Evolutionary conservation across 1,140 invertebrate genomes (phyloP).

Genomic region (Leguminivora glycinivorella): DNA sequence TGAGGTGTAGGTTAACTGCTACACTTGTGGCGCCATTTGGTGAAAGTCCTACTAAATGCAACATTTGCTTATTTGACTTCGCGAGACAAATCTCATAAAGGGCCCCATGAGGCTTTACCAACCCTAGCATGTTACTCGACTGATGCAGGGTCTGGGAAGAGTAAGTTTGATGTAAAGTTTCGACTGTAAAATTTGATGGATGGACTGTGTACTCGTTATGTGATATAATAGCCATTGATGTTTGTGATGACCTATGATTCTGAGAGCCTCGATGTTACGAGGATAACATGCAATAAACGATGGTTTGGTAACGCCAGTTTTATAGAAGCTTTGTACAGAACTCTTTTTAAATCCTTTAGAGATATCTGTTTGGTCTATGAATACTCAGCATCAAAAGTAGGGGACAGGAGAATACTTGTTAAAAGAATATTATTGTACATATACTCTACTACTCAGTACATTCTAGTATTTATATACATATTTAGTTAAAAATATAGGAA

Average conservation of each 20-base stretch:
- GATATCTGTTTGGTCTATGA: no score
- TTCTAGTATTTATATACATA: no score
- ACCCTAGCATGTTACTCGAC: conserved; percentile 3
- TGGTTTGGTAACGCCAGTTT: not conserved
- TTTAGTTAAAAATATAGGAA: no score
- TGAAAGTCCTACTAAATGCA: not conserved
- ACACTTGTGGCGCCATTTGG: not conserved
- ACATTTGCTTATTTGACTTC: not conserved
- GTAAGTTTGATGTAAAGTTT: not conserved
- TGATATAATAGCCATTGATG: conserved; percentile 25
- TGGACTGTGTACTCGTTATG: conserved; percentile 23
- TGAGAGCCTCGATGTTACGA: not conserved
- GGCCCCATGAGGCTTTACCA: conserved; percentile 8
- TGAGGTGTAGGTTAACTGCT: no score
- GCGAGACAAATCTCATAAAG: not conserved
- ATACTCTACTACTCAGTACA: no score
- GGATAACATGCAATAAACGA: conserved; percentile 7
- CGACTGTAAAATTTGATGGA: not conserved
- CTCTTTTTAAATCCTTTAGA: no score
- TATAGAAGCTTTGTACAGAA: no score
- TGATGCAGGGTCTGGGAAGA: not conserved
- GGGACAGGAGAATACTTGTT: no score
- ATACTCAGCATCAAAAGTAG: no score
- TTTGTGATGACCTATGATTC: not conserved
- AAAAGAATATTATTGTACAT: no score